Evolutionary conservation across 1,140 invertebrate genomes (phyloP), one percentile per base, ranked within the genome.

Genomic region (Drosophila kurseongensis): DNA sequence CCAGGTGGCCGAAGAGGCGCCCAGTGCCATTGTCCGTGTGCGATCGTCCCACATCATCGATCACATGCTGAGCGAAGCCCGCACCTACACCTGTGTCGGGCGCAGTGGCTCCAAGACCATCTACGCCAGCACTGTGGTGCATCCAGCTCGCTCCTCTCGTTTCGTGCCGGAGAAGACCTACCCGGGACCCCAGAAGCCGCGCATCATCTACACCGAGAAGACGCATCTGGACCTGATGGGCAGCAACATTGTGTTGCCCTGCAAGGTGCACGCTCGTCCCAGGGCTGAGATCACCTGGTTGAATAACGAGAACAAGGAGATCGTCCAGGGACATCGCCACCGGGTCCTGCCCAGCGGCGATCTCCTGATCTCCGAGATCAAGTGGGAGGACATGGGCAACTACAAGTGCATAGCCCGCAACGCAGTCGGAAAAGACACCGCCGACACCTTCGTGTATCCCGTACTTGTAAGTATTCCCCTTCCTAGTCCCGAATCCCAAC

Each of bases 311-410:
- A 93, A 94, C 12, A 93, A 94, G 51, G 71, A 93, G 7, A 93
- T 96, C 4, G 91, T 79, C 14, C 76, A 76, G 80, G 54, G 91
- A 88, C 42, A 94, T 91, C 52, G 93, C 93, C 91, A 80, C 92
- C 93, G 94, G 91, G 93, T 95, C 58, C 93, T 96, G 57, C 92
- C 94, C 13, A 95, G 94, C 78, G 97, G 97, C 1, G 95, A 96
- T 79, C 93, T 98, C 4, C 78, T 96, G 3, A 96, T 98, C 62
- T 92, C 93, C 7, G 93, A 94, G 32, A 90, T 97, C 13, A 93
- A 92, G 14, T 98, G 96, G 96, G 92, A 93, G 12, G 96, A 97
- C 85, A 97, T 97, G 96, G 97, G 96, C 29, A 93, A 93, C 9
- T 98, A 95, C 93, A 95, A 93, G 4, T 98, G 97, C 83, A 93